These are phyloP conservation scores for Malachius bipustulatus DNA, from an alignment of 2,888 invertebrate species.

Conservation along the genomic window DNA sequence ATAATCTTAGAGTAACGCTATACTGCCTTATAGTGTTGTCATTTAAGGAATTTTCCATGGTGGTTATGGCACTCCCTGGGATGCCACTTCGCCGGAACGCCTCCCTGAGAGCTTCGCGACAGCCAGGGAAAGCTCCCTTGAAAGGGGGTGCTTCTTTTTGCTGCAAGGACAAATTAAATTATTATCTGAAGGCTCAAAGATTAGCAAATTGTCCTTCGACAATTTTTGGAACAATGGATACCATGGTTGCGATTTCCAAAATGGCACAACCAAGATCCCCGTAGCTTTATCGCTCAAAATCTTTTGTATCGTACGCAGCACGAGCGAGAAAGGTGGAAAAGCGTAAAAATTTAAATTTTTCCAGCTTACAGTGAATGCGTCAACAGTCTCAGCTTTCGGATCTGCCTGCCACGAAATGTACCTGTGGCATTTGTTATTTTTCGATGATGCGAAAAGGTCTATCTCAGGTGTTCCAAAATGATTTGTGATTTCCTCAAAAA, in stretches of 20 bases:
- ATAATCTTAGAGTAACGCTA: slow-evolving; percentile 12
- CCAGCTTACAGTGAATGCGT: slow-evolving; percentile 7
- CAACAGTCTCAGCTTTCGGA: not conserved
- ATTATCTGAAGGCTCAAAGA: slow-evolving; percentile 7
- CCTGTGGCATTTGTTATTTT: slow-evolving; percentile 4
- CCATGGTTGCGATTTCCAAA: slow-evolving; percentile 8
- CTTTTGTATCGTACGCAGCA: not conserved
- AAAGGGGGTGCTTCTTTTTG: slow-evolving; percentile 9
- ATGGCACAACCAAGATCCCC: slow-evolving; percentile 2
- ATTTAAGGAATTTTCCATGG: slow-evolving; percentile 13
- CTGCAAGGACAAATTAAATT: slow-evolving; percentile 14
- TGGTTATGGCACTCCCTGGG: slow-evolving; percentile 12
- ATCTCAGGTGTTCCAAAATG: slow-evolving; percentile 4
- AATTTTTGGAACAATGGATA: slow-evolving; percentile 6
- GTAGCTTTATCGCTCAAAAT: not conserved
- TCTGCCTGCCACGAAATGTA: slow-evolving; percentile 6
- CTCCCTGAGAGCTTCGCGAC: slow-evolving; percentile 16
- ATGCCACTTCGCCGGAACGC: slow-evolving; percentile 6
- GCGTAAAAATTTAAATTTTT: slow-evolving; percentile 4
- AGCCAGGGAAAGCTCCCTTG: slow-evolving; percentile 16
- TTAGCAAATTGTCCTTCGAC: slow-evolving; percentile 2
- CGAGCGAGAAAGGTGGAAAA: slow-evolving; percentile 8
- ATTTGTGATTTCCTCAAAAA: slow-evolving; percentile 1
- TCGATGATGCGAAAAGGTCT: slow-evolving; percentile 7
- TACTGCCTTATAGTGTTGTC: slow-evolving; percentile 15